Evolutionary conservation across 2,797 vertebrate species (phyloP), one percentile per base, ranked within the genome.

Genomic region (Anas capensis): DNA sequence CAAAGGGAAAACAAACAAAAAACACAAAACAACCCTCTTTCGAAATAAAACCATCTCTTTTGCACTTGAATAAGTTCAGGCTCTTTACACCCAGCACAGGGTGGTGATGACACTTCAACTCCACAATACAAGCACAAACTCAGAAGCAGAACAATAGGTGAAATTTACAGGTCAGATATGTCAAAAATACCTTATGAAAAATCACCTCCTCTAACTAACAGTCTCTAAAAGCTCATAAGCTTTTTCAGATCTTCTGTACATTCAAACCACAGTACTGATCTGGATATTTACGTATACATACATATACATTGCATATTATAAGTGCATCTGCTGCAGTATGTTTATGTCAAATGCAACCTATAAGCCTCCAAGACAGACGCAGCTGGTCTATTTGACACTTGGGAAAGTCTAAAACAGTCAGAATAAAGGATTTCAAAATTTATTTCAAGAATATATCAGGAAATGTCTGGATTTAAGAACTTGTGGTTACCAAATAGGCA

Each of bases 401-500:
- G 66, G 86, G 66, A 87, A 86, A 29, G 62, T 73, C 86, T 93
- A 54, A 90, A 91, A 11, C 46, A 93, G 85, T 53, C 27, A 13
- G 57, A 85, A 90, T 40, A 96, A 92, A 92, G 46, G 57, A 93
- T 60, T 82, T 85, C 42, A 88, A 93, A 82, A 90, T 81, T 87
- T 89, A 86, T 91, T 95, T 90, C 80, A 84, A 82, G 56, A 76
- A 29, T 34, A 56, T 92, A 94, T 86, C 86, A 46, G 64, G 66
- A 95, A 58, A 83, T 84, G 79, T 49, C 80, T 71, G 78, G 85
- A 96, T 93, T 72, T 34, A 33, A 96, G 66, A 69, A 90, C 70
- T 90, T 75, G 53, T 58, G 73, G 77, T 91, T 93, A 89, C 89
- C 94, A 91, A 93, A 96, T 15, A 96, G 94, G 83, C 92, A 95